Conservation (phyloP, 2,797 vertebrate genomes). For the Typhlichthys subterraneus region DNA sequence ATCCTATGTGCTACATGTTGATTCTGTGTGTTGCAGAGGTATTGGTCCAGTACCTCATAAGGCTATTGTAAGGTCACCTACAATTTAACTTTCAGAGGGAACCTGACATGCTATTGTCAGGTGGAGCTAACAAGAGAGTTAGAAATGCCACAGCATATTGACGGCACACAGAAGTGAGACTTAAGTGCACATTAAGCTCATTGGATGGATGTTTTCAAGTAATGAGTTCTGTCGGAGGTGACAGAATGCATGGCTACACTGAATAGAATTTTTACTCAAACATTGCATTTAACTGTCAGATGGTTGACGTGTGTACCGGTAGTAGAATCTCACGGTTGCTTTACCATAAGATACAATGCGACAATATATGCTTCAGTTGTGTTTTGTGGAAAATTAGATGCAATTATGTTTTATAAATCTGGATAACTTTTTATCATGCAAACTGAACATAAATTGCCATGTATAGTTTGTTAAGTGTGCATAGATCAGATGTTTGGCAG, state of each 20-base stretch:
- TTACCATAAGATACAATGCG: too few species aligned
- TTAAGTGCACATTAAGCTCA: background rate
- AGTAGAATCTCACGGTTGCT: too few species aligned
- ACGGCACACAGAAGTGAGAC: constrained; percentile 28
- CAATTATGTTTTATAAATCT: too few species aligned
- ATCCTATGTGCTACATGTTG: too few species aligned
- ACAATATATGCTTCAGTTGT: too few species aligned
- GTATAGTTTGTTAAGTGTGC: background rate
- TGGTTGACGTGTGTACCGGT: too few species aligned
- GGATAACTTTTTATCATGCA: too few species aligned
- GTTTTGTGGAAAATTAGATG: background rate
- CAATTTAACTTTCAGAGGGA: background rate
- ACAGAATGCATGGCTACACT: too few species aligned
- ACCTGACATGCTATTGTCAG: constrained; percentile 11
- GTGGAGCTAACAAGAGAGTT: constrained; percentile 13
- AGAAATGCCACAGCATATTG: constrained; percentile 28
- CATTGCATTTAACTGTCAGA: too few species aligned
- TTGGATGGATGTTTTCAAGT: background rate
- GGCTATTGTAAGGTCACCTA: background rate
- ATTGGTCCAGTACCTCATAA: background rate
- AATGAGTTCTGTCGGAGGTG: too few species aligned
- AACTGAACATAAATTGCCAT: background rate
- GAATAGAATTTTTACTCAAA: too few species aligned
- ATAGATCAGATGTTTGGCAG: constrained; percentile 7
- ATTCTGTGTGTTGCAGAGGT: too few species aligned